A percentile compares a stretch with the other conserved stretches of the same genome.
phyloP scores from a whole-genome alignment of 2,797 vertebrate genomes.

The Anguilla megastoma region DNA sequence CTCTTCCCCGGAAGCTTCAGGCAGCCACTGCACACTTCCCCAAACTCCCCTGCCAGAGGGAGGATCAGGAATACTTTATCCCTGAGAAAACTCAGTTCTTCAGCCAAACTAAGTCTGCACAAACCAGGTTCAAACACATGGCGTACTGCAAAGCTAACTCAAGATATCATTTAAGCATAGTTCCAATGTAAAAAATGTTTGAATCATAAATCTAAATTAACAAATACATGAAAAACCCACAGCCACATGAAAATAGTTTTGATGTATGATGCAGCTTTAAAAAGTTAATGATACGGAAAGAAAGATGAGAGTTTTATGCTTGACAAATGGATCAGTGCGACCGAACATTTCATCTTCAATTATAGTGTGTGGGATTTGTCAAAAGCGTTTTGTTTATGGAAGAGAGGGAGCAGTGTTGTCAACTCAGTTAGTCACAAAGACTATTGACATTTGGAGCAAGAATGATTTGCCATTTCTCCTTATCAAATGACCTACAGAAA shows the following conservation, averaged over 20 bases:
- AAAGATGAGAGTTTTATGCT: slow-evolving; percentile 35
- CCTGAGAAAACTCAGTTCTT: background rate
- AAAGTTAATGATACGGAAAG: background rate
- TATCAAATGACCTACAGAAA: slow-evolving; percentile 29
- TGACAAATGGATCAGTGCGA: slow-evolving; percentile 60
- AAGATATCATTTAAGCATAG: background rate
- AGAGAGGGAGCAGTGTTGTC: background rate
- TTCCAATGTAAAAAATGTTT: background rate
- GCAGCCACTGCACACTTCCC: slow-evolving; percentile 95
- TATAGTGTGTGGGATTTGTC: slow-evolving; percentile 6
- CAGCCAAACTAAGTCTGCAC: background rate
- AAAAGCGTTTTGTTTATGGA: background rate
- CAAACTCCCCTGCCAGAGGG: slow-evolving; percentile 86
- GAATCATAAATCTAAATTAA: background rate
- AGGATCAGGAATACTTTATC: slow-evolving; percentile 5
- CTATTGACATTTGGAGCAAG: background rate
- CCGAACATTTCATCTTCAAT: slow-evolving; percentile 50
- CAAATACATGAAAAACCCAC: slow-evolving; percentile 44
- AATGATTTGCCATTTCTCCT: background rate
- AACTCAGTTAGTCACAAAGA: background rate
- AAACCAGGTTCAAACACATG: background rate
- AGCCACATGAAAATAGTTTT: background rate
- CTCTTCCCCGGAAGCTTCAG: slow-evolving; percentile 95
- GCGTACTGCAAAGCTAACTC: background rate
- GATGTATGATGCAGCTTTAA: background rate